These are phyloP conservation scores for Aix galericulata DNA, from an alignment of 2,113 vertebrate genomes.

Conservation along the genomic window DNA sequence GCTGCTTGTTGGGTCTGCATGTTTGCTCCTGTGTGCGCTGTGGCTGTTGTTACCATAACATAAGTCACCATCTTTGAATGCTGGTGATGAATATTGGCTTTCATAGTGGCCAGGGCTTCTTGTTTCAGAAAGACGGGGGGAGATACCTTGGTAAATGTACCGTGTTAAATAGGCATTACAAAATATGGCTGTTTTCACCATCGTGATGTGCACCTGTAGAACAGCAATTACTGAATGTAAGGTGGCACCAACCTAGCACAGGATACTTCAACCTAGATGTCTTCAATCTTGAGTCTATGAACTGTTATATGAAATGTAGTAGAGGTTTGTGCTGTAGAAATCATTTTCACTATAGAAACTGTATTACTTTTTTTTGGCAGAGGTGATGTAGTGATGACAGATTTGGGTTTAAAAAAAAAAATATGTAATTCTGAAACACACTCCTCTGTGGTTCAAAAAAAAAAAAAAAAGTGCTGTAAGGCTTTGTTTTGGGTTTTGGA, in stretches of 20 bases:
- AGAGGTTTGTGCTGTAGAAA: neutral
- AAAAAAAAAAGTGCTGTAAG: neutral
- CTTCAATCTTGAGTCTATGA: neutral
- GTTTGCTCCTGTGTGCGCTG: neutral
- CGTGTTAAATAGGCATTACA: neutral
- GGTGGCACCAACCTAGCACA: neutral
- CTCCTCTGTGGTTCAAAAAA: neutral
- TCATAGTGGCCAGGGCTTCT: neutral
- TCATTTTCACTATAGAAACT: neutral
- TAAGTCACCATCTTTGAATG: neutral
- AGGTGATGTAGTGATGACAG: neutral
- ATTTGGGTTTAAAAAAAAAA: neutral
- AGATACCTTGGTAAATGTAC: neutral
- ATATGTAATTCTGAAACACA: neutral
- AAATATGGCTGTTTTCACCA: fast-evolving
- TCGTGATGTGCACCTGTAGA: neutral
- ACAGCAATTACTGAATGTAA: neutral
- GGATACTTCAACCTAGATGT: neutral
- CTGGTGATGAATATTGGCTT: neutral
- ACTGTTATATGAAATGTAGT: neutral
- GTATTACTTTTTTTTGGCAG: neutral
- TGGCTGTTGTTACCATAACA: neutral
- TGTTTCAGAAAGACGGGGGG: neutral
- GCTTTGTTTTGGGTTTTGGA: neutral
- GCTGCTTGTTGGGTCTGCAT: neutral